These are phyloP conservation scores for Nemapogon koenigi DNA, from an alignment of 2,888 invertebrate species.

Conservation along the genomic window DNA sequence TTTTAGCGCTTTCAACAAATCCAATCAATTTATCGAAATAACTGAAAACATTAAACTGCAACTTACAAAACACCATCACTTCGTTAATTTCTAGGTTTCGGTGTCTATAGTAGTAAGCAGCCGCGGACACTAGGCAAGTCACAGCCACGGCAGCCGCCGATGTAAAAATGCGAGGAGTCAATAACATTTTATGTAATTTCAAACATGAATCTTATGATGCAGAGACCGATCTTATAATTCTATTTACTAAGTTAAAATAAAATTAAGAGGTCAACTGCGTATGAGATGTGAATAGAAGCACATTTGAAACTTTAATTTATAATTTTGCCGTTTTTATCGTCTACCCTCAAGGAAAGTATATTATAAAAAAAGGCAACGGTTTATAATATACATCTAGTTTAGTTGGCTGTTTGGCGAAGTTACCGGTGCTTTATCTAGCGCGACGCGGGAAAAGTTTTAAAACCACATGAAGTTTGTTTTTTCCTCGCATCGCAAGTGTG, in stretches of 20 bases:
- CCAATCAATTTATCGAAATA: slow-evolving; percentile 53
- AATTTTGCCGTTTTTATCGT: too few species aligned
- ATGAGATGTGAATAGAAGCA: too few species aligned
- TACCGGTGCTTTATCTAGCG: too few species aligned
- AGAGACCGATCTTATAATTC: slow-evolving; percentile 36
- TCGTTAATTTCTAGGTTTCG: slow-evolving; percentile 45
- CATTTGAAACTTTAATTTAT: too few species aligned
- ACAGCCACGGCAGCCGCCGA: slow-evolving; percentile 45
- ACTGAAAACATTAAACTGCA: slow-evolving; percentile 48
- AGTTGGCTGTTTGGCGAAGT: too few species aligned
- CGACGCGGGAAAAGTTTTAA: too few species aligned
- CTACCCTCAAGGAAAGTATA: too few species aligned
- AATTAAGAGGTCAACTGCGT: slow-evolving; percentile 39
- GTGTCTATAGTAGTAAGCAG: slow-evolving; percentile 48
- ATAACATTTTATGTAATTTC: slow-evolving; percentile 39
- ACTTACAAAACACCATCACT: slow-evolving; percentile 58
- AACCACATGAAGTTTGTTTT: too few species aligned
- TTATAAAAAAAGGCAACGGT: too few species aligned
- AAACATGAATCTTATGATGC: slow-evolving; percentile 34
- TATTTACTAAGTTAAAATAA: slow-evolving; percentile 32
- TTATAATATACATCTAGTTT: too few species aligned
- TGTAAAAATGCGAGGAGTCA: slow-evolving; percentile 39
- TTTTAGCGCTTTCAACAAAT: slow-evolving; percentile 43
- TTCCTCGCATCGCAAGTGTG: too few species aligned
- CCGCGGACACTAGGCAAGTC: slow-evolving; percentile 43